Evolutionary conservation across 2,797 vertebrate species (phyloP), one percentile per base, ranked within the genome.

Genomic region (Hozukius guyotensis): DNA sequence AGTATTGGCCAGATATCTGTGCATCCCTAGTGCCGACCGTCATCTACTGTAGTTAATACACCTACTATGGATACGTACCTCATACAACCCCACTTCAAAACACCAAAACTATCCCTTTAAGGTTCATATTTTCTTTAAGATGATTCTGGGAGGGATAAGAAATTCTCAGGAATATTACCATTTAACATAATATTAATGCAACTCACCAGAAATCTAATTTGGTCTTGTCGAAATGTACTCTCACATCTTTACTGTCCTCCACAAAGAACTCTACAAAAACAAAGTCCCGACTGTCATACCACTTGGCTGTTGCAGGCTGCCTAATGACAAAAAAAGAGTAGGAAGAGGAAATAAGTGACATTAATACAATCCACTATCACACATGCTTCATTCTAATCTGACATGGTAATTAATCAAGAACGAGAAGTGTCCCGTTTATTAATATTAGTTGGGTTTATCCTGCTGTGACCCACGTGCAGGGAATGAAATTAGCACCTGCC

Each of bases 211-310:
- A 99, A 2, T 94, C 95, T 72, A 99, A 88, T 94, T 97, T 99
- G 84, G 95, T 96, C 91, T 97, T 97, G 86, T 97, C 96, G 86
- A 99, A 99, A 64, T 96, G 95, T 88, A 99, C 94, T 83, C 97
- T 92, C 81, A 99, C 97, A 71, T 98, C 97, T 97, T 97, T 98
- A 91, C 98, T 99, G 96, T 99, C 98, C 91, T 99, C 98, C 68
- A 99, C 97, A 34, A 97, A 99, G 91, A 99, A 99, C 87, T 99
- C 98, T 67, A 99, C 90, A 84, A 97, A 99, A 89, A 99, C 98
- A 18, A 96, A 96, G 92, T 99, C 98, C 93, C 97, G 94, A 91
- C 97, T 97, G 95, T 99, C 98, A 82, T 98, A 99, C 98, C 98
- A 99, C 93, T 98, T 99, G 8, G 97, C 97, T 94, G 97, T 95